Evolutionary conservation across 2,113 vertebrate genomes (phyloP), one percentile per base, ranked within the genome.

Genomic region (Ptychochromis oligacanthus): DNA sequence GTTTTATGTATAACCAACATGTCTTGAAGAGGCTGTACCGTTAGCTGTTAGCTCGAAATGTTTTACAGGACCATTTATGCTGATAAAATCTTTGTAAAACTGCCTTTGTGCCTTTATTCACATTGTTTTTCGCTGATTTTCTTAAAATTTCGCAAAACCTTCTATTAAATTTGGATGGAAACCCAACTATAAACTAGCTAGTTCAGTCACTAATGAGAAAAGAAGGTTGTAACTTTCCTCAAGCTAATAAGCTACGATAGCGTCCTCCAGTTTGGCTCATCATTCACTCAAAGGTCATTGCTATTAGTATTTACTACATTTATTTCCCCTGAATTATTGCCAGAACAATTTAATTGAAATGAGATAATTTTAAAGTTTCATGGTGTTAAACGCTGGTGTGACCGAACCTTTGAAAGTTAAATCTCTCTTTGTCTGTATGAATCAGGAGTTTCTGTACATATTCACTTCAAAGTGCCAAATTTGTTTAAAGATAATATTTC

Each of bases 391-490:
- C 10, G 46, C 40, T 20, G 43, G 26, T 72, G 46, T 72, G 67
- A 76, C 15, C 1, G 34, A 28, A 4, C 10, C 9, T 65, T 49
- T 24, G 26, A 76, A 58, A 56, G 43, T 77, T 58, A 14, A 9
- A 22, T 11, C 40, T 62, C 26, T 59, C 49, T 54, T 1, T 3
- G 22, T 54, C 14, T 34, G 58, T 12, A 26, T 17, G n/a, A 55
- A 61, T 55, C 15, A 46, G 5, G 13, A 49, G 4, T 56, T 60
- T n/a, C 18, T 8, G 65, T 72, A 52, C 20, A 8, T 52, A 11
- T 12, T 22, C 6, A 62, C 76, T 72, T 74, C 9, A 75, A 88
- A 91, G 88, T 93, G 92, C 87, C 90, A 92, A 86, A 88, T 58
- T 3, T 76, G 14, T 70, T 77, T 46, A 13, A 74, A 54, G 22